Conservation (phyloP, 2,113 vertebrate species). For the Chroicocephalus ridibundus region DNA sequence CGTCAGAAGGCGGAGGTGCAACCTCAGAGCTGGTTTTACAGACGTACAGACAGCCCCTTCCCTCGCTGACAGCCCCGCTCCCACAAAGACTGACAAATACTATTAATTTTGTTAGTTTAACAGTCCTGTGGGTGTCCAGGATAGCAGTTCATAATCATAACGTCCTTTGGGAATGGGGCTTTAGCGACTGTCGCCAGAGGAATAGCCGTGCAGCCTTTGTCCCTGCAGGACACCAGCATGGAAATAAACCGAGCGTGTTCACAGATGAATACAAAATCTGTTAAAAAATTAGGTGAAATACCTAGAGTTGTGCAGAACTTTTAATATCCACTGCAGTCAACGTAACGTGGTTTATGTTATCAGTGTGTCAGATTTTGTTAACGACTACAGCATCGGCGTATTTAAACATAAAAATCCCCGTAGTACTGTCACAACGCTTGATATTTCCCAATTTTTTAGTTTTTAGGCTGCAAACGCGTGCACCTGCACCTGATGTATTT, state of each 20-base stretch:
- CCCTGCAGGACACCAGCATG: accelerated
- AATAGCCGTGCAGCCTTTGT: accelerated
- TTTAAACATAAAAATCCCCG: background rate
- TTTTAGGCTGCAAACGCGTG: background rate
- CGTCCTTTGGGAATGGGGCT: background rate
- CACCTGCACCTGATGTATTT: background rate
- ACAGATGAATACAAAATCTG: background rate
- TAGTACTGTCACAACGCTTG: accelerated
- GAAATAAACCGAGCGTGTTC: background rate
- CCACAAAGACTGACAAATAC: background rate
- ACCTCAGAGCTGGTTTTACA: background rate
- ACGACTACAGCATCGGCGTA: accelerated
- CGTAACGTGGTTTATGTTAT: accelerated
- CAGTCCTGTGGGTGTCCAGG: background rate
- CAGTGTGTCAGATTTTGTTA: background rate
- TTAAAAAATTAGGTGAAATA: accelerated
- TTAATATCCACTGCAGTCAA: accelerated
- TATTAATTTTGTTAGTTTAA: background rate
- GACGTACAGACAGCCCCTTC: background rate
- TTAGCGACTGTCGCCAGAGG: background rate
- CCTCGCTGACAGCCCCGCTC: background rate
- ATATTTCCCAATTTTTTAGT: background rate
- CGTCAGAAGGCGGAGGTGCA: background rate
- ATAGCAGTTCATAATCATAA: accelerated
- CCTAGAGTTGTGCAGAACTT: background rate